These are phyloP conservation scores for Nomada hirtipes DNA, from an alignment of 2,888 invertebrate species.

Conservation along the genomic window DNA sequence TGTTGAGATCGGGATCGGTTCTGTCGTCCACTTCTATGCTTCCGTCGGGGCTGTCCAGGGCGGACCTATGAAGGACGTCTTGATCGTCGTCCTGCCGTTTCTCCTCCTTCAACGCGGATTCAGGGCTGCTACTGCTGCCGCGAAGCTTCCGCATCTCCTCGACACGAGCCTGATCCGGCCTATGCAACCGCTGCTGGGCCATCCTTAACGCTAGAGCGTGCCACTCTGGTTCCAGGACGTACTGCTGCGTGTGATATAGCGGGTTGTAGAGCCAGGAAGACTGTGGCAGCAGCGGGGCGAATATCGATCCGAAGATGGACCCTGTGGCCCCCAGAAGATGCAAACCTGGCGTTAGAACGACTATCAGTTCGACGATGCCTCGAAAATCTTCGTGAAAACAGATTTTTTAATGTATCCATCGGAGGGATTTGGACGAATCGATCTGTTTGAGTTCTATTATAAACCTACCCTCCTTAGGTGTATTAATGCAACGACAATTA, in stretches of 20 bases:
- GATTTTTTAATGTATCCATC: neutral
- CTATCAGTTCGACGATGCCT: constrained; percentile 3
- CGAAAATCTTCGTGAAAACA: neutral
- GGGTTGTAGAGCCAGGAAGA: constrained; percentile 83
- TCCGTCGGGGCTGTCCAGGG: constrained; percentile 80
- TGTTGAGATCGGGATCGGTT: constrained; percentile 76
- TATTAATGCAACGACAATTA: neutral
- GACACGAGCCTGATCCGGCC: constrained; percentile 79
- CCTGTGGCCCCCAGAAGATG: constrained; percentile 81
- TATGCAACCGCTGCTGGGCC: constrained; percentile 82
- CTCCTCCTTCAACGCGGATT: constrained; percentile 74
- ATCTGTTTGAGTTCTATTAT: too few species aligned
- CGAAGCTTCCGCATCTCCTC: constrained; percentile 80
- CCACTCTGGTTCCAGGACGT: constrained; percentile 82
- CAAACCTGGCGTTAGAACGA: constrained; percentile 74
- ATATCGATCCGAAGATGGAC: constrained; percentile 82
- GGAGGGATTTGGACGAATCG: neutral
- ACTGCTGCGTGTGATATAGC: constrained; percentile 81
- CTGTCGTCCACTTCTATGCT: constrained; percentile 83
- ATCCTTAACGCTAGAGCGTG: constrained; percentile 81
- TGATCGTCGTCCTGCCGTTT: constrained; percentile 70
- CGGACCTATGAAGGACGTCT: constrained; percentile 61
- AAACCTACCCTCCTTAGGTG: too few species aligned
- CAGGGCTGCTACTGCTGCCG: constrained; percentile 77
- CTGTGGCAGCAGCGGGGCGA: constrained; percentile 81